Evolutionary conservation across 1,140 invertebrate genomes (phyloP), one percentile per base, ranked within the genome.

Genomic region (Drosophila carrolli): DNA sequence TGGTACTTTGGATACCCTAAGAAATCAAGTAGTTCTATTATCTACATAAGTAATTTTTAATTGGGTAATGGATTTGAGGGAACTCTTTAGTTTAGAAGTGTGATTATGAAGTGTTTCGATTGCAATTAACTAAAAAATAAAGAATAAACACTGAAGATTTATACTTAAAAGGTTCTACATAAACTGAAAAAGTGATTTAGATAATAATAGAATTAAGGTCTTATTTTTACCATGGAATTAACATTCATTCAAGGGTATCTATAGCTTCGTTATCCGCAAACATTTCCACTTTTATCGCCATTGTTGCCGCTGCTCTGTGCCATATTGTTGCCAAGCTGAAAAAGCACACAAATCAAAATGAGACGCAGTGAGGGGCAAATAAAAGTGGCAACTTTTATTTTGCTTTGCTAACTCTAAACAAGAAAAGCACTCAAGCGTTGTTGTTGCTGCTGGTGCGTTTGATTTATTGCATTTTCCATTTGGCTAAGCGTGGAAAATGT

Each of bases 381-480:
- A 65, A 67, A 37, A 44, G 59, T 62, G 23, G 38, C 60, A 68
- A 65, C 61, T 75, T 75, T 75, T 76, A 38, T 51, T 54, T 79
- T 47, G 70, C 19, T n/a, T n/a, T 54, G 48, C 23, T 35, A 35
- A 37, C 58, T 81, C 55, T 54, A 73, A 72, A 56, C 57, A 71
- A 65, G 38, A 48, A 50, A 76, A 47, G 37, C 53, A 58, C 37
- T 58, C 41, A 66, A 73, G 68, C 68, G 68, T 66, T 67, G 46
- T 57, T 75, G 66, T 65, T 65, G 43, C 16, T 41, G 56, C 35
- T 75, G 59, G 51, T 48, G 23, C 48, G 55, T 76, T 77, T 77
- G 75, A 77, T 70, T 77, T 77, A 77, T 77, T 78, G 59, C 68
- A 51, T 78, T 75, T 71, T 75, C 56, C 65, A 62, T 81, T 67